A percentile compares a stretch with the other conserved stretches of the same genome.
phyloP scores from a whole-genome alignment of 2,888 invertebrate species.

The Cecidostiba fungosa region DNA sequence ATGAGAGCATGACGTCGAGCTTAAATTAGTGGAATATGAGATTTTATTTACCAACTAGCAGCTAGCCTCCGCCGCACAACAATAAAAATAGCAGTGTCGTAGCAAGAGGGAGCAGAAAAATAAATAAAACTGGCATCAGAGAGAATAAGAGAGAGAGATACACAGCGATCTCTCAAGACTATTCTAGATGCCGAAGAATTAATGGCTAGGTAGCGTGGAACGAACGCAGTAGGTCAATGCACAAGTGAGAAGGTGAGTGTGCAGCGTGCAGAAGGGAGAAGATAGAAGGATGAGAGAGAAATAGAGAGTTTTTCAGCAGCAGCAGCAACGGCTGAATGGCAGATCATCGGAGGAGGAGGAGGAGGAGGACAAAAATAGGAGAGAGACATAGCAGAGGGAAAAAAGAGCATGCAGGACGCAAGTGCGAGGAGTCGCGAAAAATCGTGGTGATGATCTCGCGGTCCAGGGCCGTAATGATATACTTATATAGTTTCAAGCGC shows the following conservation, averaged over 20 bases:
- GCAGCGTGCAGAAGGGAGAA: neutral
- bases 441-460: conserved; percentile 19
- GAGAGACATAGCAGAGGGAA: neutral
- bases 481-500: conserved; percentile 17
- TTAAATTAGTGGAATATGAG: conserved; percentile 4
- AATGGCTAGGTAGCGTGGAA: conserved; percentile 15
- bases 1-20: neutral
- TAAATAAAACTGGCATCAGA: conserved; percentile 6
- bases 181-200: conserved; percentile 10
- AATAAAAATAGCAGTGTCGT: conserved; percentile 19
- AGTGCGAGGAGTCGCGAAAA: neutral
- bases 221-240: conserved; percentile 11
- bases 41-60: conserved; percentile 12
- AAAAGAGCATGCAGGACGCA: neutral
- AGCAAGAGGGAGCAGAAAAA: neutral
- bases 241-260: conserved; percentile 10
- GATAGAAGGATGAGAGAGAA: neutral
- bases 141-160: neutral
- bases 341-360: neutral
- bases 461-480: conserved; percentile 2
- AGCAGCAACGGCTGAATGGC: neutral
- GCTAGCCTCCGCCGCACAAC: neutral
- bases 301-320: neutral
- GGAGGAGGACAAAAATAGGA: conserved; percentile 4
- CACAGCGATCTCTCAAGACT: neutral